Evolutionary conservation across 2,888 invertebrate genomes (phyloP).

Genomic region (Onchidella celtica): DNA sequence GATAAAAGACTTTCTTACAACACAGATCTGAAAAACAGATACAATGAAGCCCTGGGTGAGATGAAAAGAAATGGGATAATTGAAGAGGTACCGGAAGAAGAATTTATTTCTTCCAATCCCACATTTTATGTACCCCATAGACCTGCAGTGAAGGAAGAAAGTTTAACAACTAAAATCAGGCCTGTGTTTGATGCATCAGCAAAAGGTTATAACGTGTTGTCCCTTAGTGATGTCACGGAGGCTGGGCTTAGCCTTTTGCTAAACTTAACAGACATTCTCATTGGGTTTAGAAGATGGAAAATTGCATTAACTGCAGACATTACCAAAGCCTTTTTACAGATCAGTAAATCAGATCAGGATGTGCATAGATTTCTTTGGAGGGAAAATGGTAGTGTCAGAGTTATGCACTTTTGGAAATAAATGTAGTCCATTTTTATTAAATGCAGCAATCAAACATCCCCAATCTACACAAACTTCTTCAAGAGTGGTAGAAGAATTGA

Average conservation of each 20-base stretch:
- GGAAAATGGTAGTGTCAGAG: background rate
- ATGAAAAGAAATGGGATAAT: conserved; percentile 17
- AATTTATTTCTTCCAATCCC: background rate
- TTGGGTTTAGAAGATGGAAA: conserved; percentile 50
- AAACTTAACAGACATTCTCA: conserved; percentile 46
- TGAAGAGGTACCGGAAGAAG: conserved; percentile 7
- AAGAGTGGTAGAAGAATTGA: conserved; percentile 45
- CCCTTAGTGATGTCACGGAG: conserved; percentile 57
- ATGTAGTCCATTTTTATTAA: conserved; percentile 49
- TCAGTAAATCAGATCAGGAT: conserved; percentile 47
- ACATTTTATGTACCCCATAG: conserved; percentile 45
- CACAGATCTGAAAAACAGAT: background rate
- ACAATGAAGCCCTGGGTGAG: conserved; percentile 9
- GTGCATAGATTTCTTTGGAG: conserved; percentile 52
- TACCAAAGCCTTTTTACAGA: conserved; percentile 52
- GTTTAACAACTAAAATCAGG: conserved; percentile 58
- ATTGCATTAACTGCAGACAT: conserved; percentile 54
- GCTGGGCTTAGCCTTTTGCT: conserved; percentile 52
- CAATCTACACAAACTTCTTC: too few relatives aligned
- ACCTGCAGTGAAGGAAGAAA: conserved; percentile 39
- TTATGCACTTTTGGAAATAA: conserved; percentile 47
- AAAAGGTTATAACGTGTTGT: conserved; percentile 26
- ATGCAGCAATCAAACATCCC: conserved; percentile 45
- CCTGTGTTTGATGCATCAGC: conserved; percentile 62
- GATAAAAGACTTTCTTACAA: background rate